phyloP scores from a whole-genome alignment of 2,797 vertebrate genomes.

The Leptatherina wallacei region DNA sequence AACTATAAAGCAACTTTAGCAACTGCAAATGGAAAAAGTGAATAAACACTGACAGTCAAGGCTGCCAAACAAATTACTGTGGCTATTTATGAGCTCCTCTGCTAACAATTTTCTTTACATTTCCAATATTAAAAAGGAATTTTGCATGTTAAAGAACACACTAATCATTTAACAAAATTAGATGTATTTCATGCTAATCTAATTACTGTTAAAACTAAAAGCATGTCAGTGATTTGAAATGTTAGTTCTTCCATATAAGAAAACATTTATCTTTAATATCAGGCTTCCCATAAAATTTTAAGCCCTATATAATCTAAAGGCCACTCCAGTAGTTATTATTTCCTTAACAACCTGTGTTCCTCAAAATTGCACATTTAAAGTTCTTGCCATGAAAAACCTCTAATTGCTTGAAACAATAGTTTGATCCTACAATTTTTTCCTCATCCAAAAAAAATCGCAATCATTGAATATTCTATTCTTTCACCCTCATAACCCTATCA shows the following conservation, averaged over 20 bases:
- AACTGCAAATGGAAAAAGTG: constrained; percentile 25
- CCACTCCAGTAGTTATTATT: neutral
- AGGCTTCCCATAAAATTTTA: neutral
- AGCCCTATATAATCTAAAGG: neutral
- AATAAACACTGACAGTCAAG: constrained; percentile 12
- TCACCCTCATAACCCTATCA: no score
- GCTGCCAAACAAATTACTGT: constrained; percentile 29
- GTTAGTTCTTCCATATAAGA: neutral
- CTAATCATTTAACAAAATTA: neutral
- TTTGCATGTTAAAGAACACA: neutral
- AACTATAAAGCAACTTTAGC: constrained; percentile 14
- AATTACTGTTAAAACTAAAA: neutral
- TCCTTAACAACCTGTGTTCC: no score
- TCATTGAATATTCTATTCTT: no score
- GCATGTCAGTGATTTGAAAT: neutral
- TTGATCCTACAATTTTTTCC: no score
- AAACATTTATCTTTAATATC: neutral
- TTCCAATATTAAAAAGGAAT: neutral
- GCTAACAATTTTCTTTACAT: neutral
- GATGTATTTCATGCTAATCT: neutral
- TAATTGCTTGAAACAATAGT: no score
- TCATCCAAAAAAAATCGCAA: no score
- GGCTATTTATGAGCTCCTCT: constrained; percentile 26
- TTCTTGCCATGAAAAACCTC: no score
- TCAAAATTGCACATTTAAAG: no score